Base-by-base conservation (phyloP, 2,888 invertebrate genomes). In the Venusia cambrica region DNA sequence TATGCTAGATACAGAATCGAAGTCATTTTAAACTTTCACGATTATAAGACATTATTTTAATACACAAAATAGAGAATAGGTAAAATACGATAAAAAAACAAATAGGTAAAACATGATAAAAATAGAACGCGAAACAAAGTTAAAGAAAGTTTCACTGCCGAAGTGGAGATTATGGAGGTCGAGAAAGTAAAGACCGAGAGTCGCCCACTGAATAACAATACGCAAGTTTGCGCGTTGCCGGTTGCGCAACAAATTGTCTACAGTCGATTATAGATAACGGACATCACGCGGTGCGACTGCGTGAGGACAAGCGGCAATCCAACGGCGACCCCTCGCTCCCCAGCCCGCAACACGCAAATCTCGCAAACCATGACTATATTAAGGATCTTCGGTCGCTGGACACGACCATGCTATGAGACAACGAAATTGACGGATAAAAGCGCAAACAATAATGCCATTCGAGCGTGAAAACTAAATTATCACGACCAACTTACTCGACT, bases 401-500 rank as follows among this genome's bases (percentile, higher is more conserved):
- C 62, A 51, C 56, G 47, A 55, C 46, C 37, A 56, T 49, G 51
- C 59, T 57, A 66, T 71, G 67, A 67, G 54, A 58, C 64, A 66
- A 65, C 63, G 52, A 62, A 73, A 72, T 68, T 64, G 66, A 60
- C 68, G 61, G 74, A 73, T 65, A 67, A 73, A 67, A 63, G 62
- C 59, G 64, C 63, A 59, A 66, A 66, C 71, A 73, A 65, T 68
- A 62, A 53, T 71, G 57, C 62, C 71, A 71, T 68, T 74, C 68
- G 69, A 67, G 74, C 83, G 77, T 77, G 73, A 83, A 83, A 81
- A 79, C 62, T 70, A 75, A 79, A 78, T 77, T 80, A 80, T 78
- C 77, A 71, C 68, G 73, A 72, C 58, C 73, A 71, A 79, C 76
- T 77, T 71, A 70, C 60, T 68, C 76, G 33, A 20, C 22, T 74